Evolutionary conservation across 2,113 vertebrate species (phyloP).

Genomic region (Urocitellus parryii): DNA sequence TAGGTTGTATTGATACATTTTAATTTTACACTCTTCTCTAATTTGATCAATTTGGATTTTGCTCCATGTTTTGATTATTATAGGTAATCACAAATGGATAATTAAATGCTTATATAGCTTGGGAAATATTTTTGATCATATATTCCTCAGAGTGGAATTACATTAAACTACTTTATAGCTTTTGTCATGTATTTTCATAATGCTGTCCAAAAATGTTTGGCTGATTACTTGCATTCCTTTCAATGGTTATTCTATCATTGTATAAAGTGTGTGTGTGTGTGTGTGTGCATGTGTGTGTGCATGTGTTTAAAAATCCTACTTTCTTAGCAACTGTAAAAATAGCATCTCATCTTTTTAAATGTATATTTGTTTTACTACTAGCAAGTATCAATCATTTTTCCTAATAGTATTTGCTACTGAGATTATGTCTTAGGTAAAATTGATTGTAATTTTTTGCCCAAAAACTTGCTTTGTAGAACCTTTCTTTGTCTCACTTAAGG

Average conservation of each 20-base stretch:
- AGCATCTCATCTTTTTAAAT: neutral
- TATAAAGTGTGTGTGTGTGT: neutral
- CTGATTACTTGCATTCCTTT: constrained; percentile 13
- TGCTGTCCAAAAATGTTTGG: constrained; percentile 21
- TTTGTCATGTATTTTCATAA: constrained; percentile 42
- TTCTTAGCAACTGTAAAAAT: neutral
- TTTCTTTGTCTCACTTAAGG: neutral
- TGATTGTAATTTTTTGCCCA: neutral
- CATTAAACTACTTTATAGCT: neutral
- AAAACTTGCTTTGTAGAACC: neutral
- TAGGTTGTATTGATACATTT: neutral
- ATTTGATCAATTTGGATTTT: neutral
- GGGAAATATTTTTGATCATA: neutral
- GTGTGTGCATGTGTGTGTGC: too few relatives aligned
- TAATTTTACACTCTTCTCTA: neutral
- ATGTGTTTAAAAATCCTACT: neutral
- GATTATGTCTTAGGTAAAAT: neutral
- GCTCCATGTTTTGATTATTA: neutral
- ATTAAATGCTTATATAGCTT: neutral
- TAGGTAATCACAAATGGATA: neutral
- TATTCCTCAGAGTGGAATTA: neutral
- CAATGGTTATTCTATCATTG: neutral
- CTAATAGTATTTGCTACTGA: neutral
- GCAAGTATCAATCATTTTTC: neutral
- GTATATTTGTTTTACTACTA: neutral